Evolutionary conservation across 2,888 invertebrate species (phyloP), one percentile per base, ranked within the genome.

Genomic region (Galerucella pusilla): DNA sequence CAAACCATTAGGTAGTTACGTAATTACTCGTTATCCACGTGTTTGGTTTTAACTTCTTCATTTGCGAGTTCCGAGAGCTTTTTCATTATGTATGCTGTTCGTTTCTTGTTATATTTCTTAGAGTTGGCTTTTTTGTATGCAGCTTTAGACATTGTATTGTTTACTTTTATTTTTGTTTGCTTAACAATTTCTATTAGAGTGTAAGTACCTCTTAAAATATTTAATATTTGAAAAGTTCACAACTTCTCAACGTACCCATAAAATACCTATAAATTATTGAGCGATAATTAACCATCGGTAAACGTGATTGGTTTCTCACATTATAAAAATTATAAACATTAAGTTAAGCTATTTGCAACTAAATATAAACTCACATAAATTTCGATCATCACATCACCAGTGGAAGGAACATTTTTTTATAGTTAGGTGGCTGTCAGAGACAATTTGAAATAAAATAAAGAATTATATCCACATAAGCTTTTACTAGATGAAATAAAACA

Each of bases 241-340:
- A 49, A 49, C 35, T 14, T 12, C 10, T 16, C 20, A 57, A 16
- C 16, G 20, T 57, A 46, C 25, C 46, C 16, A 46, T 65, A 65
- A 65, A 65, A 11, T 46, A 69, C 7, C 61, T n/a, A 69, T 69
- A 61, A 69, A 61, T 69, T 45, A 69, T 61, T 49, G 61, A 61
- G 2, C 10, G 35, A 35, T 69, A 69, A 69, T 69, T 69, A 69
- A 61, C 69, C n/a, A 35, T 35, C 20, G 35, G 35, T 69, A 52
- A 69, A 61, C 61, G 42, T 46, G 61, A 69, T 69, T 46, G n/a
- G 69, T 49, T 69, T 69, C 69, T 63, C 69, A 69, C 61, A 46
- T 69, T 49, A 61, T 45, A 61, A 60, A 68, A 65, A 65, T 65
- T 65, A 65, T 65, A 49, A 65, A 65, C 64, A 65, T 63, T 42